Conservation (phyloP, 2,113 vertebrate genomes). For the Pterophyllum scalare region DNA sequence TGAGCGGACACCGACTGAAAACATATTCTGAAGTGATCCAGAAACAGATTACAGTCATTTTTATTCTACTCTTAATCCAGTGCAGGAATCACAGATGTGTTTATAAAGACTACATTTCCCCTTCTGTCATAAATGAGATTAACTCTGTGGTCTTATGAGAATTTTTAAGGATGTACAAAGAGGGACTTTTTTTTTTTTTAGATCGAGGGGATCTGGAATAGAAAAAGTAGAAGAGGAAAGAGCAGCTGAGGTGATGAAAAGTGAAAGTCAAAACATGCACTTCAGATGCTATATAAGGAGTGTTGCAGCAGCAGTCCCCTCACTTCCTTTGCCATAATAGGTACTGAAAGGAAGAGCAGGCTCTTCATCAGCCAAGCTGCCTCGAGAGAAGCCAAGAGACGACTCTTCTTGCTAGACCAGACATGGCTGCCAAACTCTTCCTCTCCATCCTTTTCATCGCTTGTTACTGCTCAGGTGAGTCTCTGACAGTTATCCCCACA, state of each 20-base stretch:
- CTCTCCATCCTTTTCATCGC: conserved; percentile 44
- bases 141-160: no score
- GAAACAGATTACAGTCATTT: background rate
- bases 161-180: background rate
- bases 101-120: no score
- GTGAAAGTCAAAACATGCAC: conserved; percentile 29
- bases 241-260: conserved; percentile 18
- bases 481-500: background rate
- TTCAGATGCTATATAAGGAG: background rate
- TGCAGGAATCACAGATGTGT: background rate
- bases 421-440: conserved; percentile 56
- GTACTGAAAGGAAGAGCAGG: background rate
- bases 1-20: background rate
- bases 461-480: conserved; percentile 56
- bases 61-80: background rate
- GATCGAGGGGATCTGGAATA: background rate
- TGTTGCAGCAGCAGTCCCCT: background rate
- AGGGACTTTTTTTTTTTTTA: background rate
- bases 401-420: background rate
- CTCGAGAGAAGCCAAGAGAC: background rate
- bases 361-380: background rate
- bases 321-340: background rate
- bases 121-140: no score
- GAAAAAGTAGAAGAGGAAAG: background rate
- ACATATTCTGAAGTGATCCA: background rate